These are phyloP conservation scores for Aproaerema taeniolella DNA, from an alignment of 2,888 invertebrate genomes.

Conservation along the genomic window DNA sequence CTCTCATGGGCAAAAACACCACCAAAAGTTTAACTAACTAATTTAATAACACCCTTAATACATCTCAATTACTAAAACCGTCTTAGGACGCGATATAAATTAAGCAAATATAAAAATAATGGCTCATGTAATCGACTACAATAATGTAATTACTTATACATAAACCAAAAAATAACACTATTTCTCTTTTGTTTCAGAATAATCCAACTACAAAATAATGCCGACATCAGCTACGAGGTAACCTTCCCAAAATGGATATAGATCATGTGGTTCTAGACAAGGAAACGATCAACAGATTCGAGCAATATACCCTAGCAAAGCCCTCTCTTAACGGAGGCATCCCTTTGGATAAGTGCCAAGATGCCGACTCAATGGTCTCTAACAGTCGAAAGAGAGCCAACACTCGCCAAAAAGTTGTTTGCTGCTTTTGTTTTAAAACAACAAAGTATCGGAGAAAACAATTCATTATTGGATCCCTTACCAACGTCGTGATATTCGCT, in stretches of 20 bases:
- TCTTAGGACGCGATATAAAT: too few relatives aligned
- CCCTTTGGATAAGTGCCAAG: slow-evolving; percentile 74
- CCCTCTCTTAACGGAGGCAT: slow-evolving; percentile 70
- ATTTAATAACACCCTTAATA: too few relatives aligned
- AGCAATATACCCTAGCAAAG: slow-evolving; percentile 71
- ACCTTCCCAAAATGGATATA: slow-evolving; percentile 59
- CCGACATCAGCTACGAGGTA: slow-evolving; percentile 42
- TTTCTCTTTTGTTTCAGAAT: slow-evolving; percentile 66
- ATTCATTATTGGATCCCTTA: slow-evolving; percentile 85
- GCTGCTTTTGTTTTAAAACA: slow-evolving; percentile 76
- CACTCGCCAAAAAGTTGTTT: slow-evolving; percentile 71
- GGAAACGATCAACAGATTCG: slow-evolving; percentile 71
- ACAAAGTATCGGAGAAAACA: slow-evolving; percentile 75
- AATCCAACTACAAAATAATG: slow-evolving; percentile 39
- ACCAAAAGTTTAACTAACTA: too few relatives aligned
- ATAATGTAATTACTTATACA: too few relatives aligned
- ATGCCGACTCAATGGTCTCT: slow-evolving; percentile 68
- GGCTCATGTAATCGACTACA: too few relatives aligned
- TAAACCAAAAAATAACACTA: too few relatives aligned
- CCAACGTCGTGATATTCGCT: slow-evolving; percentile 89
- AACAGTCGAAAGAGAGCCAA: slow-evolving; percentile 69
- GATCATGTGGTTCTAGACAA: slow-evolving; percentile 71
- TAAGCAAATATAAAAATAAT: too few relatives aligned
- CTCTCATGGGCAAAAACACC: too few relatives aligned
- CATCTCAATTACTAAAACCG: too few relatives aligned